phyloP scores from a whole-genome alignment of 2,888 invertebrate genomes.

The Thyatira batis region DNA sequence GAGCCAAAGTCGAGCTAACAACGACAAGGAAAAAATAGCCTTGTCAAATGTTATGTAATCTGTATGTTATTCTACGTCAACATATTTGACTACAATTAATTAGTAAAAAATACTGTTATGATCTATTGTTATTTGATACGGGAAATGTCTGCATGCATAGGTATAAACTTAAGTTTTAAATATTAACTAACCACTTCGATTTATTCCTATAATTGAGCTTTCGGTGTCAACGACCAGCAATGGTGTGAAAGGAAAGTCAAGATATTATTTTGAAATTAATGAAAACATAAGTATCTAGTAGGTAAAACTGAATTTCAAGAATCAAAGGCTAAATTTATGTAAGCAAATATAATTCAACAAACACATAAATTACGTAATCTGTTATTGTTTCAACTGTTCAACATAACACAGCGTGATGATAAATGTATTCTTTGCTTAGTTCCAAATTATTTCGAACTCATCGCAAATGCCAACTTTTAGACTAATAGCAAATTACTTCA shows the following conservation, averaged over 20 bases:
- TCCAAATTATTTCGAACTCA: not conserved
- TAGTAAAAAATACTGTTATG: not conserved
- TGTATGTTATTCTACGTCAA: slow-evolving; percentile 43
- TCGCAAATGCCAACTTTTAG: not conserved
- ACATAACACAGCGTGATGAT: not conserved
- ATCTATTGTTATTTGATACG: not conserved
- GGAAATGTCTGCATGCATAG: too few species aligned
- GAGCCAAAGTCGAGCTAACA: slow-evolving; percentile 69
- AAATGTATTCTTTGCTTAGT: not conserved
- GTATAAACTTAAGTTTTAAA: too few species aligned
- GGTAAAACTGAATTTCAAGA: not conserved
- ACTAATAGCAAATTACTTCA: slow-evolving; percentile 26
- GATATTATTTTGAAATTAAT: slow-evolving; percentile 27
- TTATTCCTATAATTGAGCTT: slow-evolving; percentile 45
- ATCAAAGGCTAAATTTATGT: not conserved
- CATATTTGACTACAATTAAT: slow-evolving; percentile 25
- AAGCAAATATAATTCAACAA: not conserved
- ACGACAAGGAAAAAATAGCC: slow-evolving; percentile 75
- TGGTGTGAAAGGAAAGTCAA: slow-evolving; percentile 66
- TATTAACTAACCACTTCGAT: too few species aligned
- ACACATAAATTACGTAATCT: not conserved
- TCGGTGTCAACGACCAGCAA: slow-evolving; percentile 64
- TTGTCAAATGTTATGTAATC: slow-evolving; percentile 66
- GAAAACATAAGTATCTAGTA: slow-evolving; percentile 5
- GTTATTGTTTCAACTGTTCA: not conserved